phyloP scores from a whole-genome alignment of 2,113 vertebrate species.

The Lasiurus borealis region DNA sequence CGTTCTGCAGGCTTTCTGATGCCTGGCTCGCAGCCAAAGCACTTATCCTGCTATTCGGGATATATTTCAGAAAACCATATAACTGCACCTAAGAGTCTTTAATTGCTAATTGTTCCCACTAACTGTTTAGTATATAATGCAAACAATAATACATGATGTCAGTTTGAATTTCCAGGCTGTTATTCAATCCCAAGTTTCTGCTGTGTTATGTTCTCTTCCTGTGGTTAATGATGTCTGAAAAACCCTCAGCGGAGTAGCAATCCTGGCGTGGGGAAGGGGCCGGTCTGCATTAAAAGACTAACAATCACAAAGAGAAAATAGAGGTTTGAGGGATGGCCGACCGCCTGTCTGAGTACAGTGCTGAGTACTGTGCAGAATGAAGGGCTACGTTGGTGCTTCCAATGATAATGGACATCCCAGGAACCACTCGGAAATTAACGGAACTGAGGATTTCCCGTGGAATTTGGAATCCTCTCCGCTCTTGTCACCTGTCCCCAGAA shows the following conservation, averaged over 20 bases:
- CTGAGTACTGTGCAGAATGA: background rate
- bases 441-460: background rate
- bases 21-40: slow-evolving; percentile 79
- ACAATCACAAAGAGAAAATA: slow-evolving; percentile 68
- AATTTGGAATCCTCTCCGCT: background rate
- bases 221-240: slow-evolving; percentile 76
- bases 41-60: slow-evolving; percentile 77
- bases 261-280: slow-evolving; percentile 66
- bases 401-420: background rate
- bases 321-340: slow-evolving; percentile 49
- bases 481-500: background rate
- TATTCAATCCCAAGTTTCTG: slow-evolving; percentile 73
- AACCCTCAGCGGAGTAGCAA: slow-evolving; percentile 67
- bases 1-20: slow-evolving; percentile 75
- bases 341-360: background rate
- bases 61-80: slow-evolving; percentile 76
- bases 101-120: slow-evolving; percentile 80
- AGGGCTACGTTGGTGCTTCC: background rate
- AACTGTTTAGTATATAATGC: slow-evolving; percentile 65
- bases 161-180: slow-evolving; percentile 72
- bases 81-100: slow-evolving; percentile 73
- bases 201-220: slow-evolving; percentile 79
- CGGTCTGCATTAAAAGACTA: slow-evolving; percentile 69
- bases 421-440: background rate
- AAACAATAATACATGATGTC: slow-evolving; percentile 75